Evolutionary conservation across 1,140 invertebrate genomes (phyloP).

Genomic region (Drosophila chauvacae): DNA sequence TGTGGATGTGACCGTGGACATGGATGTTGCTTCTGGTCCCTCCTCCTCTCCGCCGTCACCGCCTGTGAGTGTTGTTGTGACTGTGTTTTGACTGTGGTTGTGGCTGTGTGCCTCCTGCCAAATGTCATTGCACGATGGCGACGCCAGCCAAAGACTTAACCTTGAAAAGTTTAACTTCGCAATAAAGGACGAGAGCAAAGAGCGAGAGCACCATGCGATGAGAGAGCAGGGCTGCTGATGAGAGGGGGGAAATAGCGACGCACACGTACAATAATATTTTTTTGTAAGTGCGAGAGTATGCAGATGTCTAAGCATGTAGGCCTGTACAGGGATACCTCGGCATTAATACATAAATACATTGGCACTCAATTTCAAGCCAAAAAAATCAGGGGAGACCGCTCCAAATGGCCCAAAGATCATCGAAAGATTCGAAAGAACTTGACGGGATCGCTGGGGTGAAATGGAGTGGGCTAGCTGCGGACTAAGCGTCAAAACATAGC

Average conservation of each 20-base stretch:
- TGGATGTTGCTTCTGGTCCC: slow-evolving; percentile 46
- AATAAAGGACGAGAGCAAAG: slow-evolving; percentile 37
- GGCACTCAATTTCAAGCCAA: slow-evolving; percentile 13
- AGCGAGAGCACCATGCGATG: slow-evolving; percentile 10
- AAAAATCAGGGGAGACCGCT: background rate
- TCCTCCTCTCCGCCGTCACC: slow-evolving; percentile 11
- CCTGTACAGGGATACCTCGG: slow-evolving; percentile 3
- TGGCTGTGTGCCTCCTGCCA: slow-evolving; percentile 32
- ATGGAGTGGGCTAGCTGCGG: background rate
- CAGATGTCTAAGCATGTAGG: slow-evolving; percentile 11
- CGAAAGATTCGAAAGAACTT: slow-evolving; percentile 44
- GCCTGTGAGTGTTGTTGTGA: slow-evolving; percentile 10
- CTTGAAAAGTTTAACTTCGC: slow-evolving; percentile 71
- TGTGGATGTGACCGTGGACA: slow-evolving; percentile 42
- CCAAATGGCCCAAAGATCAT: slow-evolving; percentile 38
- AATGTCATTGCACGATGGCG: slow-evolving; percentile 72
- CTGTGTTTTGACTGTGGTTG: slow-evolving; percentile 10
- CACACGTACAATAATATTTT: slow-evolving; percentile 1
- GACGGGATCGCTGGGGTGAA: slow-evolving; percentile 10
- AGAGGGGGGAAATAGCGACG: slow-evolving; percentile 10
- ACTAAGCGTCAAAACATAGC: slow-evolving; percentile 60
- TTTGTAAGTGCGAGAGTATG: background rate
- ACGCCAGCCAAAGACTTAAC: slow-evolving; percentile 66
- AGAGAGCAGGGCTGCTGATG: slow-evolving; percentile 2
- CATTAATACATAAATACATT: no score